Conservation (phyloP, 1,140 invertebrate species). For the Bathynomus jamesi region DNA sequence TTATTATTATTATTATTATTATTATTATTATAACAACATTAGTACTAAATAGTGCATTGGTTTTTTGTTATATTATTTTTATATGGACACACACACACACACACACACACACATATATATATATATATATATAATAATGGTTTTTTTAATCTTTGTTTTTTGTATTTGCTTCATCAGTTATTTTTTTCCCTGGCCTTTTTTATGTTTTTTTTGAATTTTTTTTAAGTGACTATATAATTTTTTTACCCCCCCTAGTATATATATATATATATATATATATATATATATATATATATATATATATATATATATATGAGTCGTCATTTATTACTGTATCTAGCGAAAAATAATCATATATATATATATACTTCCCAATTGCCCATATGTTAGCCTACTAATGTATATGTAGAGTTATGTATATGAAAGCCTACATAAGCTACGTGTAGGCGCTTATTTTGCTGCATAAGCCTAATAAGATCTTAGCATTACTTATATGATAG, state of each 20-base stretch:
- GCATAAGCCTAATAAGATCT: too few relatives aligned
- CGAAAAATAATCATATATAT: not conserved
- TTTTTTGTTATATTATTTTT: not conserved
- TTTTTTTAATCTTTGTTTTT: not conserved
- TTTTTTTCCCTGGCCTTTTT: not conserved
- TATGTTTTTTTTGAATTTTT: not conserved
- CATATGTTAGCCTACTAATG: too few relatives aligned
- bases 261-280: conserved; percentile 2
- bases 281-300: conserved; percentile 3
- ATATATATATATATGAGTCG: not conserved
- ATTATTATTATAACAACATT: too few relatives aligned
- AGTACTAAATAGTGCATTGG: too few relatives aligned
- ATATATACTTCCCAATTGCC: not conserved
- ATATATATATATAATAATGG: not conserved
- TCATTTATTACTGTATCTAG: not conserved
- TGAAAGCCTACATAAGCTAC: not conserved
- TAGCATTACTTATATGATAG: not conserved
- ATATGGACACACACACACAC: too few relatives aligned
- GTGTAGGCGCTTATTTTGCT: too few relatives aligned
- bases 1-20: not conserved
- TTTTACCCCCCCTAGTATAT: not conserved
- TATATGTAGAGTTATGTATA: not conserved
- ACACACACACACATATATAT: too few relatives aligned
- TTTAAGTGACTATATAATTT: not conserved
- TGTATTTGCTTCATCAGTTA: not conserved